Base-by-base conservation (phyloP, 1,140 invertebrate genomes). In the Babylonia areolata region DNA sequence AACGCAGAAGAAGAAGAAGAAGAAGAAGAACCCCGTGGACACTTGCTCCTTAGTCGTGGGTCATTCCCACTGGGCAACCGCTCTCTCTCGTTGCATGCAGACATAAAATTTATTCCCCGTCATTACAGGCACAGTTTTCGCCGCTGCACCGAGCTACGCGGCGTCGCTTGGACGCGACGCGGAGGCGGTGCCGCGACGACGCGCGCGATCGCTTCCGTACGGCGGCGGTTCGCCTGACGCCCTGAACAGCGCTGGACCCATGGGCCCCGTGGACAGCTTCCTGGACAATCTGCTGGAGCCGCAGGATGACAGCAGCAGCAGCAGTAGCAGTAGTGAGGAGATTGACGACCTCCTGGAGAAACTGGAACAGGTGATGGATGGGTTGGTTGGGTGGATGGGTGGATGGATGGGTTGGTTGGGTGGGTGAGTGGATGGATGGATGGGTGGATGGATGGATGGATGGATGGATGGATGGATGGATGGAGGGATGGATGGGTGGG, bases 81-180 rank as follows among this genome's bases (percentile, higher is more conserved):
- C n/a, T n/a, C n/a, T n/a, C n/a, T n/a, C n/a, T n/a, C n/a, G n/a
- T n/a, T n/a, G n/a, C n/a, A n/a, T n/a, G n/a, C n/a, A n/a, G n/a
- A n/a, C n/a, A n/a, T n/a, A n/a, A n/a, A n/a, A n/a, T n/a, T n/a
- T n/a, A n/a, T n/a, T n/a, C n/a, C n/a, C n/a, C n/a, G n/a, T n/a
- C n/a, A n/a, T n/a, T n/a, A n/a, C n/a, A n/a, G n/a, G n/a, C n/a
- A n/a, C n/a, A n/a, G n/a, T n/a, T n/a, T n/a, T n/a, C n/a, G n/a
- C n/a, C n/a, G n/a, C 58, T n/a, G 58, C 75, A 40, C 75, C 75
- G 37, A 40, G 75, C 75, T 77, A 40, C 37, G 75, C 75, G 75
- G 75, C 75, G 75, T 77, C 75, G 3, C 37, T 77, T 3, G 37
- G 75, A 64, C 58, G 58, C 75, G 35, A 17, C 75, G 75, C 75